Percentiles rank a stretch among this genome's conserved stretches.
These are phyloP conservation scores for Orthonyx spaldingii DNA, from an alignment of 2,113 vertebrate genomes.

Conservation along the genomic window DNA sequence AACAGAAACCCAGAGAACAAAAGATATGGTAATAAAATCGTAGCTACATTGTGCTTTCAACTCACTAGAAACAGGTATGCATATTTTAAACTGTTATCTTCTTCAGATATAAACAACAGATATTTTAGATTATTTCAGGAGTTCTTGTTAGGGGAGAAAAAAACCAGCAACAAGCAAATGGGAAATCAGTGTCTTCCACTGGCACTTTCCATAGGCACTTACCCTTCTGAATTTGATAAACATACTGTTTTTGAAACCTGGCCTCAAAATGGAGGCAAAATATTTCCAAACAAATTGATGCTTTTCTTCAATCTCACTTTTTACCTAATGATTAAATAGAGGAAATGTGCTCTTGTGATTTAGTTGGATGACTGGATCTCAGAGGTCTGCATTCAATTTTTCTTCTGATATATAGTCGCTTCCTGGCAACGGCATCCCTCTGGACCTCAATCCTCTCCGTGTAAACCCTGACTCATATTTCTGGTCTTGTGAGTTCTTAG, in stretches of 20 bases:
- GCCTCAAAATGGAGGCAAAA: background rate
- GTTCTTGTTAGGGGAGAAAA: background rate
- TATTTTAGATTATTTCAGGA: background rate
- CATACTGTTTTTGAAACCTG: background rate
- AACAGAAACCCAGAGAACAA: slow-evolving; percentile 59
- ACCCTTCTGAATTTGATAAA: background rate
- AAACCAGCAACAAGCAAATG: background rate
- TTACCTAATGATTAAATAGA: background rate
- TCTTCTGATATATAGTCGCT: background rate
- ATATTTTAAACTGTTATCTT: background rate
- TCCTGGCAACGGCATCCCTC: background rate
- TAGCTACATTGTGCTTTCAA: slow-evolving; percentile 1
- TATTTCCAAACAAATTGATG: background rate
- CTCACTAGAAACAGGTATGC: background rate
- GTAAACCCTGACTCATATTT: slow-evolving; percentile 1
- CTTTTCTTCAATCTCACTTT: background rate
- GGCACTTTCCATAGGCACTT: background rate
- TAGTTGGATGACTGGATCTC: background rate
- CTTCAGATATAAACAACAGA: background rate
- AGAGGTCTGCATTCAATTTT: slow-evolving; percentile 7
- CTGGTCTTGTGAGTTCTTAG: background rate
- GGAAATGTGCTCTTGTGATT: background rate
- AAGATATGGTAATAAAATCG: slow-evolving; percentile 42
- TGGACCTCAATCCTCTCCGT: background rate
- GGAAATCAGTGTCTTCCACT: background rate